Percentiles rank a stretch among this genome's conserved stretches.
Evolutionary conservation across 1,140 invertebrate species (phyloP).

Genomic region (Latrodectus geometricus): DNA sequence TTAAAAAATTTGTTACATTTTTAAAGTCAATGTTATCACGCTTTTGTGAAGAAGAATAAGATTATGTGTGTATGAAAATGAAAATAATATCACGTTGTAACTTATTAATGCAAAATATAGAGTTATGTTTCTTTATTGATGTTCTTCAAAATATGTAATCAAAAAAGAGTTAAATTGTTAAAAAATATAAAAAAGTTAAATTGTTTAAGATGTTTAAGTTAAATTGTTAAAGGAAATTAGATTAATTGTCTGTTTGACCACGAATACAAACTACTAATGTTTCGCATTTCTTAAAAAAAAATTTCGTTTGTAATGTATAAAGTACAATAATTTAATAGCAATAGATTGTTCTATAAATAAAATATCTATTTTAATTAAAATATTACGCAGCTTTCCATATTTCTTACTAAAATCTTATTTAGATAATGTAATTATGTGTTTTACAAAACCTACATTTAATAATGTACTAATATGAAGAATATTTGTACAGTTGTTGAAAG

Average conservation of each 20-base stretch:
- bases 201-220: too few species aligned
- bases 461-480: constrained; percentile 28
- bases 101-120: not conserved
- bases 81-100: not conserved
- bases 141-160: not conserved
- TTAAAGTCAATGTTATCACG: not conserved
- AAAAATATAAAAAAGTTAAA: too few species aligned
- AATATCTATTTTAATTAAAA: not conserved
- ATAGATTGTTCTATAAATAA: not conserved
- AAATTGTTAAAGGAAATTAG: too few species aligned
- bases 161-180: too few species aligned
- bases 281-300: not conserved
- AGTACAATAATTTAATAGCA: not conserved
- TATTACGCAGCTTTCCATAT: too few species aligned
- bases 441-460: not conserved
- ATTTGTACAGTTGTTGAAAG: constrained; percentile 51
- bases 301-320: not conserved
- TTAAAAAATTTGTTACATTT: not conserved
- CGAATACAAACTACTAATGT: too few species aligned
- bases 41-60: not conserved
- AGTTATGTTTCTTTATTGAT: not conserved
- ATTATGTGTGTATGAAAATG: not conserved
- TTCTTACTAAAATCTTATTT: too few species aligned
- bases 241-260: too few species aligned
- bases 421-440: too few species aligned